Evolutionary conservation across 2,888 invertebrate species (phyloP), one percentile per base, ranked within the genome.

Genomic region (Erebia palarica): DNA sequence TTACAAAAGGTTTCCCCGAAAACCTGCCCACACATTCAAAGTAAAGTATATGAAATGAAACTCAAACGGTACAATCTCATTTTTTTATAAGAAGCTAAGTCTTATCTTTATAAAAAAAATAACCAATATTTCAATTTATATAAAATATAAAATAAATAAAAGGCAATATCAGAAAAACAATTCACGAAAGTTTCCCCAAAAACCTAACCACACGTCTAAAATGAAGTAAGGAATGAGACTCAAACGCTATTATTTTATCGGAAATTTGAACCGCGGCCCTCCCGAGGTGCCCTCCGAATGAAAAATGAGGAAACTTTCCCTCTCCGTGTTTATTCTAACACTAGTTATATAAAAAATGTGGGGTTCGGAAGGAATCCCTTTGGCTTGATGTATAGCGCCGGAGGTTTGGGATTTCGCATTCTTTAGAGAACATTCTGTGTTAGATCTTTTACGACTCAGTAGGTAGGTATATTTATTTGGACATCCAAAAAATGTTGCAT

Each of bases 271-370:
- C 81, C 78, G 80, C 81, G 81, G 79, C 86, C 84, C 86, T 81
- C 76, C 78, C 77, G 80, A 80, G 84, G 85, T 84, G 83, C 85
- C 82, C 84, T 79, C 74, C 82, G 86, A 84, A 86, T 89, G 89
- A 89, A 89, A 90, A 90, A 90, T 88, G 90, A 84, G 87, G 79
- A 86, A 91, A 91, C 83, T 91, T 91, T 90, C 88, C 91, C 90
- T 89, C 85, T 83, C 80, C 68, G 71, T 75, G 89, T 91, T 91
- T 91, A 90, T 89, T 88, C 87, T 88, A 85, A 82, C 86, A 90
- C 87, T 91, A 91, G 87, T 89, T 86, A 88, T 84, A 84, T 84
- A 86, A 86, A 78, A 88, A 86, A 82, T 79, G 80, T 78, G 80
- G 71, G 73, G 68, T 65, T 73, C 71, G 76, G 75, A 81, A 82